phyloP scores from a whole-genome alignment of 2,888 invertebrate species.

The Physocephala rufipes region DNA sequence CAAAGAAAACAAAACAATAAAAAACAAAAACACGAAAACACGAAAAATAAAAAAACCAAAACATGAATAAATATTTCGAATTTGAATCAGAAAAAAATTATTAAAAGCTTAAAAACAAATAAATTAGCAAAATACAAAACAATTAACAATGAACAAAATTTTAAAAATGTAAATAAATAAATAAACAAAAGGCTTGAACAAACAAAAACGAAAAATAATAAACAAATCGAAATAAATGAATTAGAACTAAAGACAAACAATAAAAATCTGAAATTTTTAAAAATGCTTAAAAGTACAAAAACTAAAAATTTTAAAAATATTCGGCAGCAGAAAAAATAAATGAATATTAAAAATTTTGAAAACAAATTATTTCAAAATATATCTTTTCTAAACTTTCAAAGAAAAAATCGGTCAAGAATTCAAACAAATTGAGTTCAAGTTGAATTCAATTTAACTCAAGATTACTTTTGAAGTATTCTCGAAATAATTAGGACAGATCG shows the following conservation, averaged over 20 bases:
- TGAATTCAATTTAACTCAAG: constrained; percentile 12
- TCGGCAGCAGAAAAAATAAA: neutral
- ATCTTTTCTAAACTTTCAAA: neutral
- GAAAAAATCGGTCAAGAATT: neutral
- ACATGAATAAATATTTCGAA: too few species aligned
- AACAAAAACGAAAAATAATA: neutral
- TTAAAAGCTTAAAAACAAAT: too few species aligned
- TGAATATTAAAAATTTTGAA: neutral
- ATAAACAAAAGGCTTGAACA: neutral
- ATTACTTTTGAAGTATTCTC: too few species aligned
- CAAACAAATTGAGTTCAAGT: constrained; percentile 23
- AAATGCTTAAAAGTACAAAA: neutral
- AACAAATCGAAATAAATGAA: neutral
- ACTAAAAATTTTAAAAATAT: too few species aligned
- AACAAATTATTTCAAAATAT: neutral
- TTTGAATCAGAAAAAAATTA: too few species aligned
- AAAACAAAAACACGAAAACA: too few species aligned
- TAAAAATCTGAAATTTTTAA: neutral
- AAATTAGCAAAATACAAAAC: neutral
- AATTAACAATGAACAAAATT: too few species aligned
- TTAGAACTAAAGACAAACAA: neutral
- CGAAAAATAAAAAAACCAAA: too few species aligned
- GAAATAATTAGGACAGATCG: too few species aligned
- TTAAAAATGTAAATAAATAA: too few species aligned
- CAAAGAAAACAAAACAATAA: too few species aligned